Evolutionary conservation across 2,888 invertebrate genomes (phyloP).

Genomic region (Pogonocherus hispidulus): DNA sequence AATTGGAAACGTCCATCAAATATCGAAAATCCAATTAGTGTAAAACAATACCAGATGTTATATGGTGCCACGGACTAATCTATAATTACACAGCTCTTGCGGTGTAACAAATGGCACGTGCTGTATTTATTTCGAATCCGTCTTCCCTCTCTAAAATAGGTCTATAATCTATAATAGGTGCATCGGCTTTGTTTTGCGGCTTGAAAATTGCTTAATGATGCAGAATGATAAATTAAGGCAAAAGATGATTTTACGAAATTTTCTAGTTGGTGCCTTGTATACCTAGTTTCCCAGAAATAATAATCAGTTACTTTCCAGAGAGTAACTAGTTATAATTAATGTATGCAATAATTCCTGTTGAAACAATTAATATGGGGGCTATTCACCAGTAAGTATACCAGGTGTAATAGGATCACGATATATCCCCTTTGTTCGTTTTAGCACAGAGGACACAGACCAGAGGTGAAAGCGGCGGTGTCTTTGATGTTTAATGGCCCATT

Average conservation of each 20-base stretch:
- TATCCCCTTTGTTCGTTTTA: too few species aligned
- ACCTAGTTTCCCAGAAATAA: too few species aligned
- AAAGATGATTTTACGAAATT: slow-evolving; percentile 6
- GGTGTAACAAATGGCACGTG: slow-evolving; percentile 56
- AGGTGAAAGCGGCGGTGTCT: too few species aligned
- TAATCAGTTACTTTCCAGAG: too few species aligned
- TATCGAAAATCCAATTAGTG: slow-evolving; percentile 47
- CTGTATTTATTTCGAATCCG: slow-evolving; percentile 47
- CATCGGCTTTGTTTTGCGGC: slow-evolving; percentile 42
- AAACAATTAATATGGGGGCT: too few species aligned
- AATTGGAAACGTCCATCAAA: slow-evolving; percentile 23
- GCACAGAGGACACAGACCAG: too few species aligned
- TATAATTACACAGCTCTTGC: slow-evolving; percentile 57
- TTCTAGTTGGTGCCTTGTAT: background rate
- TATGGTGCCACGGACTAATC: slow-evolving; percentile 56
- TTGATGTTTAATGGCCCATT: too few species aligned
- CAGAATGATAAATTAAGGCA: slow-evolving; percentile 17
- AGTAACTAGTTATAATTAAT: too few species aligned
- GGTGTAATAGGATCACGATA: too few species aligned
- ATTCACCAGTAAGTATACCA: too few species aligned
- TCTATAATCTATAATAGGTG: slow-evolving; percentile 43
- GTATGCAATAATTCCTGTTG: too few species aligned
- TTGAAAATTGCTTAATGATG: slow-evolving; percentile 40
- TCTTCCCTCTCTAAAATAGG: slow-evolving; percentile 37
- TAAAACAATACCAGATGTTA: slow-evolving; percentile 61